These are phyloP conservation scores for Atlantisia rogersi DNA, from an alignment of 2,113 vertebrate species.

Conservation along the genomic window DNA sequence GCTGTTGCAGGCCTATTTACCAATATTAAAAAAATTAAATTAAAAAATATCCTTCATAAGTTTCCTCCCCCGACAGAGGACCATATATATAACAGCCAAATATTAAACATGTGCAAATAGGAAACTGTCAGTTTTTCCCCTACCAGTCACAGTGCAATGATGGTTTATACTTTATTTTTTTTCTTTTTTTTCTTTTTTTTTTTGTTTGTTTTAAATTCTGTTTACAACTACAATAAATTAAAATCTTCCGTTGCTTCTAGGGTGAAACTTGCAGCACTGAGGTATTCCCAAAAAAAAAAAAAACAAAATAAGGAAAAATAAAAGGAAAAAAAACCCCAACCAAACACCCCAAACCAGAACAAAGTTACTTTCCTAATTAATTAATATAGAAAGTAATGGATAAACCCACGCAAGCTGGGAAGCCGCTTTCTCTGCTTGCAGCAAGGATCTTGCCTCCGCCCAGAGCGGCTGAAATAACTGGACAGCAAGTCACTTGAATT, in stretches of 20 bases:
- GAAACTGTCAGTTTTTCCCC: conserved; percentile 93
- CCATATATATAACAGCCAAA: conserved; percentile 92
- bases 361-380: conserved; percentile 84
- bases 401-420: conserved; percentile 39
- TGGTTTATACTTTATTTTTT: conserved; percentile 84
- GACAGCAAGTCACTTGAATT: conserved; percentile 82
- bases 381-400: conserved; percentile 78
- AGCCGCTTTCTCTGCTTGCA: not conserved
- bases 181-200: conserved; percentile 76
- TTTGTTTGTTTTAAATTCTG: conserved; percentile 74
- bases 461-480: conserved; percentile 82
- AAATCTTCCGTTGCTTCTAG: conserved; percentile 88
- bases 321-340: not conserved
- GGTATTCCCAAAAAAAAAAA: conserved; percentile 89
- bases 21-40: conserved; percentile 87
- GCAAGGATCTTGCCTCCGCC: not conserved
- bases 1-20: conserved; percentile 84
- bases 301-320: conserved; percentile 73
- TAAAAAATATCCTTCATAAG: conserved; percentile 93
- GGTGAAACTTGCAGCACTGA: conserved; percentile 93
- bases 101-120: conserved; percentile 97
- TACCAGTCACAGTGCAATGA: conserved; percentile 99
- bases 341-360: not conserved
- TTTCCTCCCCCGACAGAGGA: conserved; percentile 86
- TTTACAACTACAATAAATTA: conserved; percentile 95